Conservation (phyloP, 2,113 vertebrate species). For the Halcyon senegalensis region DNA sequence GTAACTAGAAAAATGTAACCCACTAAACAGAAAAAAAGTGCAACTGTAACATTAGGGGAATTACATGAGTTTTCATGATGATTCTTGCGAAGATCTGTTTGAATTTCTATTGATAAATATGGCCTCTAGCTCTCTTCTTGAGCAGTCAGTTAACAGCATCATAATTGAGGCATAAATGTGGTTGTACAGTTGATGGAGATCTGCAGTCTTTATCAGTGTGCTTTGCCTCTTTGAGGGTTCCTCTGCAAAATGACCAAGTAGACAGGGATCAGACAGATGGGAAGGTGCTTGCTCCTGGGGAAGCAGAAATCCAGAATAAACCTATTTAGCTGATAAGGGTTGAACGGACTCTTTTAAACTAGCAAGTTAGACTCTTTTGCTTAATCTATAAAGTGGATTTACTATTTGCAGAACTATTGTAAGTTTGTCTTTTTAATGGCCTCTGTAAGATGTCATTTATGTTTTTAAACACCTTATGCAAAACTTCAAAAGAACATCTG, state of each 20-base stretch:
- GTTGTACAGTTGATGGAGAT: not conserved
- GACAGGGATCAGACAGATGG: not conserved
- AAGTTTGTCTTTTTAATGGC: not conserved
- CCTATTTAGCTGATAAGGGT: not conserved
- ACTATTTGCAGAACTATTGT: not conserved
- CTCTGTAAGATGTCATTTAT: not conserved
- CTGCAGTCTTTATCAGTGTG: not conserved
- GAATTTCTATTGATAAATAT: not conserved
- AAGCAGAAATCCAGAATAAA: not conserved
- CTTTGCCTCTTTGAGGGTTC: not conserved
- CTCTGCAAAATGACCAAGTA: not conserved
- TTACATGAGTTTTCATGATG: not conserved
- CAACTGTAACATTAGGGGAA: not conserved
- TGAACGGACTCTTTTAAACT: not conserved
- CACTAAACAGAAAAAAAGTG: not conserved
- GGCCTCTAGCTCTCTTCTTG: not conserved
- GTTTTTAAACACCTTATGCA: not conserved
- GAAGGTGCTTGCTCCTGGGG: not conserved
- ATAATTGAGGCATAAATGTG: not conserved
- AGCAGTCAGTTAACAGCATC: not conserved
- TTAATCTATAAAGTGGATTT: not conserved
- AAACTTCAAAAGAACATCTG: not conserved
- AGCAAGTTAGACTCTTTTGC: not conserved
- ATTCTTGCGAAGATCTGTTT: not conserved
- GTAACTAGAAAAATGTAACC: not conserved